A percentile compares a stretch with the other conserved stretches of the same genome.
These are phyloP conservation scores for Uria lomvia DNA, from an alignment of 2,113 vertebrate genomes.

Conservation along the genomic window DNA sequence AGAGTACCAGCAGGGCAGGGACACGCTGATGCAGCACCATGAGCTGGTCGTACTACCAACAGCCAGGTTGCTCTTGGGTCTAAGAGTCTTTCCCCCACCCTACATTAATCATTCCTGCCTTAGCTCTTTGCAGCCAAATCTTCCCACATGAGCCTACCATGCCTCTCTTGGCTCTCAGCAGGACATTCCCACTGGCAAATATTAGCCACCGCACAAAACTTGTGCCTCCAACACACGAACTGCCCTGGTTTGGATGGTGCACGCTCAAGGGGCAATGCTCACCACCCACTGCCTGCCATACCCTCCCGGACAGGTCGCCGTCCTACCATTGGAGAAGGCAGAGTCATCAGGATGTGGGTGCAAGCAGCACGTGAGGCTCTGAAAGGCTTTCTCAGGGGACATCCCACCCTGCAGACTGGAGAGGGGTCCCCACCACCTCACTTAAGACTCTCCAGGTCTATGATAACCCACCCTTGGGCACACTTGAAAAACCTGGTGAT, in stretches of 20 bases:
- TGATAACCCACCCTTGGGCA: not conserved
- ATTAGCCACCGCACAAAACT: not conserved
- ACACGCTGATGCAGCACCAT: rapidly evolving
- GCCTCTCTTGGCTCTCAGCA: not conserved
- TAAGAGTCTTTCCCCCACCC: not conserved
- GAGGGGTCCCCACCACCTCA: not conserved
- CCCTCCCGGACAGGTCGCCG: not conserved
- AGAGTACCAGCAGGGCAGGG: not conserved
- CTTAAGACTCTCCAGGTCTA: not conserved
- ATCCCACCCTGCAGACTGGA: not conserved
- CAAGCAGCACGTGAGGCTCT: not conserved
- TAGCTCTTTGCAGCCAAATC: not conserved
- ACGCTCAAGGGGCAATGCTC: not conserved
- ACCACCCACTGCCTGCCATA: not conserved
- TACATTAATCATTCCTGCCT: not conserved
- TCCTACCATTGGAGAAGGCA: not conserved
- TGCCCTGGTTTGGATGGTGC: not conserved
- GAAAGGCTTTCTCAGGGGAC: not conserved
- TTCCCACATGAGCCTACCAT: not conserved
- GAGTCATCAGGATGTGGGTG: not conserved
- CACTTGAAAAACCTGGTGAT: not conserved
- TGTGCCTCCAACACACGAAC: not conserved
- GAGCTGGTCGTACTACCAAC: not conserved
- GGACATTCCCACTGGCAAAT: not conserved
- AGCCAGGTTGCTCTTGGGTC: not conserved